Percentiles rank a stretch among this genome's conserved stretches.
phyloP scores from a whole-genome alignment of 1,140 invertebrate genomes.

The Anoplophora glabripennis region DNA sequence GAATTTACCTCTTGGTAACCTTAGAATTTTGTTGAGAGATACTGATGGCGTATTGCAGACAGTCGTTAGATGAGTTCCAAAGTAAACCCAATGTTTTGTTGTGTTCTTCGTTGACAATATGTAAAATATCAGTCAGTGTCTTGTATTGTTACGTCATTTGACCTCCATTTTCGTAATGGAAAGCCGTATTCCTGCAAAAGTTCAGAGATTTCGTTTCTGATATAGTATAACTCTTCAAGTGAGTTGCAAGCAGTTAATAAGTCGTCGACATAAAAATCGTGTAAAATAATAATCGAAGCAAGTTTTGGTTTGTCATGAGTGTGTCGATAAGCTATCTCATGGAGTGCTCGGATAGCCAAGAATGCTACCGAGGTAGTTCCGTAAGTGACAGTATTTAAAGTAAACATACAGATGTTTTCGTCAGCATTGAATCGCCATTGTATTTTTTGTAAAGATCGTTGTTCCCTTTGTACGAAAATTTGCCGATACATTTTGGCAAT shows the following conservation, averaged over 20 bases:
- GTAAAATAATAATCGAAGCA: conserved; percentile 8
- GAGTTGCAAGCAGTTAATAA: neutral
- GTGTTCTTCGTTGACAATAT: conserved; percentile 7
- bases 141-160: neutral
- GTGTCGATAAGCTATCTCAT: conserved; percentile 28
- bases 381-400: conserved; percentile 31
- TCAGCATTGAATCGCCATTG: conserved; percentile 40
- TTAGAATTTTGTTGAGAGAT: neutral
- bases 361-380: conserved; percentile 38
- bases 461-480: conserved; percentile 37
- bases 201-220: conserved; percentile 5
- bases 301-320: conserved; percentile 19
- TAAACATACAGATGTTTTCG: conserved; percentile 30
- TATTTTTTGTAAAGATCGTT: conserved; percentile 44
- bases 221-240: conserved; percentile 28
- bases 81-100: conserved; percentile 22
- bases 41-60: conserved; percentile 15
- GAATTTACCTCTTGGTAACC: conserved; percentile 2
- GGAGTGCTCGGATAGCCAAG: conserved; percentile 35
- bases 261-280: conserved; percentile 21
- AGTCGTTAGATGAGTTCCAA: conserved; percentile 18
- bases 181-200: neutral
- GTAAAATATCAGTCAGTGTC: neutral
- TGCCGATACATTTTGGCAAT: conserved; percentile 49
- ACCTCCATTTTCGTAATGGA: neutral